These are phyloP conservation scores for Carcina quercana DNA, from an alignment of 2,888 invertebrate species.

Conservation along the genomic window DNA sequence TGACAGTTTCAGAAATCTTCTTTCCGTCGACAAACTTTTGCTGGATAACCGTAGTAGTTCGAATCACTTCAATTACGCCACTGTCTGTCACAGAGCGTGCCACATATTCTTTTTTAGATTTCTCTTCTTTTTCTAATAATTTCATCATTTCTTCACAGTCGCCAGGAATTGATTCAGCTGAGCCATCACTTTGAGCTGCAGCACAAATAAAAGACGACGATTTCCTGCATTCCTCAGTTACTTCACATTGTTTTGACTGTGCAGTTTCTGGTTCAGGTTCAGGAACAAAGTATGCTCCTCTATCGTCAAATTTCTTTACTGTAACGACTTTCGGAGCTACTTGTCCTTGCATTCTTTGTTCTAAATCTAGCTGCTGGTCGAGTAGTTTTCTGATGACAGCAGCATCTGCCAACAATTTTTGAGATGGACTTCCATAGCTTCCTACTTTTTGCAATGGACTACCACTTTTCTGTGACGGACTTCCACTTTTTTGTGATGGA, in stretches of 20 bases:
- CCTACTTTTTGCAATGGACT: slow-evolving; percentile 66
- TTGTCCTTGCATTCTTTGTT: slow-evolving; percentile 51
- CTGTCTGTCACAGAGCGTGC: slow-evolving; percentile 44
- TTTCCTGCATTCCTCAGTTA: slow-evolving; percentile 59
- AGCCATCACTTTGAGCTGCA: slow-evolving; percentile 63
- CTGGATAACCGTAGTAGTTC: slow-evolving; percentile 62
- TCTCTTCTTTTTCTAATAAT: slow-evolving; percentile 70
- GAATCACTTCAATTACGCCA: slow-evolving; percentile 55
- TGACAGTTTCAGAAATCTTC: slow-evolving; percentile 60
- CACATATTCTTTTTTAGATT: slow-evolving; percentile 33
- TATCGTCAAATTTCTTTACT: slow-evolving; percentile 63
- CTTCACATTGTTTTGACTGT: slow-evolving; percentile 31
- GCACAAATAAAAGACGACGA: slow-evolving; percentile 59
- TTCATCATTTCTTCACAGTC: slow-evolving; percentile 77
- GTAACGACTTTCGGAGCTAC: slow-evolving; percentile 58
- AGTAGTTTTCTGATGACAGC: slow-evolving; percentile 64
- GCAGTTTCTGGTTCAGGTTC: slow-evolving; percentile 40
- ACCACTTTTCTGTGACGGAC: slow-evolving; percentile 63
- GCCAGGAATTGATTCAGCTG: slow-evolving; percentile 71
- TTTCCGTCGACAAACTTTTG: slow-evolving; percentile 66
- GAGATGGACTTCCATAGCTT: slow-evolving; percentile 61
- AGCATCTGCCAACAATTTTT: slow-evolving; percentile 62
- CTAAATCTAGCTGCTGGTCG: slow-evolving; percentile 65
- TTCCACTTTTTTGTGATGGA: slow-evolving; percentile 52
- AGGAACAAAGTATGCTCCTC: slow-evolving; percentile 64